Evolutionary conservation across 2,888 invertebrate genomes (phyloP), one percentile per base, ranked within the genome.

Genomic region (Cyclophora albipunctata): DNA sequence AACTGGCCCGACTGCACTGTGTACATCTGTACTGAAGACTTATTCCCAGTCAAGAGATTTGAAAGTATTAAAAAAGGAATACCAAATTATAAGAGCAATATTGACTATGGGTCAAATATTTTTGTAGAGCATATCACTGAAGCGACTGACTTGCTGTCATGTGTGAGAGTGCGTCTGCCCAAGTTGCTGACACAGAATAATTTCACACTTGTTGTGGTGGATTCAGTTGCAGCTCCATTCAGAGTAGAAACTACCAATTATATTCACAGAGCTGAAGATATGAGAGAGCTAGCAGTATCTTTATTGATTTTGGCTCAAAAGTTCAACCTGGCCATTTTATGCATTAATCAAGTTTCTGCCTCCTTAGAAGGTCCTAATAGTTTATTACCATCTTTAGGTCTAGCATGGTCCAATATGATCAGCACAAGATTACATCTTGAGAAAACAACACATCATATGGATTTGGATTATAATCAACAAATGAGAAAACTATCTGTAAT

Each of bases 11-110:
- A 60, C 67, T 60, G 75, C 72, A 91, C 91, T 47, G 90, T 93
- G 7, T 95, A 93, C 65, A 92, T 96, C 61, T 93, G 93, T 65
- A 96, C 96, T 1, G 95, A 96, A 85, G 93, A 93, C 73, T 77
- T 84, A 47, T 96, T 89, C 62, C 89, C 89, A 42, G 66, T 84
- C 33, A 86, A 78, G 59, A 73, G 89, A 59, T 83, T 81, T 63
- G 72, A 84, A 49, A 80, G 87, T 71, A 72, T 89, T 34, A 78
- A 73, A 59, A 60, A 55, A 41, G 55, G 62, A 46, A 58, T 73
- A 40, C 55, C 66, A 3, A 54, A 64, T 40, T 71, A 62, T 50
- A 55, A 58, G 53, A 37, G 55, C 40, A 47, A 45, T 37, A 53
- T 61, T 49, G 71, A 78, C 53, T 76, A 73, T 72, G 81, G 80